Percentiles rank a stretch among this genome's conserved stretches.
Evolutionary conservation across 2,888 invertebrate species (phyloP).

Genomic region (Hipparchia sbordonii): DNA sequence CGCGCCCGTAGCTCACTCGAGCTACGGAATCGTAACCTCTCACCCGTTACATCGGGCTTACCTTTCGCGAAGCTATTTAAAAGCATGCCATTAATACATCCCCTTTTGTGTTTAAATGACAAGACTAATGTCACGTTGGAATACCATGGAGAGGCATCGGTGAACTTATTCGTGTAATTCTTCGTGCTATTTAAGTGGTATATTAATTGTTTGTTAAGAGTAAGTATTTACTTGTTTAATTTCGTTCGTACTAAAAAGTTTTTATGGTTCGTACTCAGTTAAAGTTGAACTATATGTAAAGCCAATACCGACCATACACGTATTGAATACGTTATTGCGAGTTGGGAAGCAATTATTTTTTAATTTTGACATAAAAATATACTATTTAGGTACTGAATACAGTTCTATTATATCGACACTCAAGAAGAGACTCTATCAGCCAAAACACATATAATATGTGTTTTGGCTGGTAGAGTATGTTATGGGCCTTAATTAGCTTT

Average conservation of each 20-base stretch:
- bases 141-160: slow-evolving; percentile 64
- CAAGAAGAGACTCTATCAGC: no score
- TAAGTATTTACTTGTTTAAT: slow-evolving; percentile 27
- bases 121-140: slow-evolving; percentile 65
- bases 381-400: background rate
- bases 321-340: background rate
- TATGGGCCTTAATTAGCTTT: slow-evolving; percentile 10
- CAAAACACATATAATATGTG: background rate
- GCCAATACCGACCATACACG: background rate
- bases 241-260: no score
- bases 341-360: no score
- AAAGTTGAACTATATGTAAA: background rate
- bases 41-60: slow-evolving; percentile 50
- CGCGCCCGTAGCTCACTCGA: slow-evolving; percentile 53
- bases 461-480: background rate
- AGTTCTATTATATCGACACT: background rate
- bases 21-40: slow-evolving; percentile 54
- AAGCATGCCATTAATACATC: slow-evolving; percentile 65
- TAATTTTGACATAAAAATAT: background rate
- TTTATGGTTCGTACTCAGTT: background rate
- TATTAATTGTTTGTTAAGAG: slow-evolving; percentile 18
- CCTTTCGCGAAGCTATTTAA: slow-evolving; percentile 56
- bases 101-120: slow-evolving; percentile 63
- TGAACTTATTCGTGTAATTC: slow-evolving; percentile 62
- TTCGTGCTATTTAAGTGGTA: slow-evolving; percentile 46